Evolutionary conservation across 1,140 invertebrate species (phyloP).

Genomic region (Aphis gossypii): DNA sequence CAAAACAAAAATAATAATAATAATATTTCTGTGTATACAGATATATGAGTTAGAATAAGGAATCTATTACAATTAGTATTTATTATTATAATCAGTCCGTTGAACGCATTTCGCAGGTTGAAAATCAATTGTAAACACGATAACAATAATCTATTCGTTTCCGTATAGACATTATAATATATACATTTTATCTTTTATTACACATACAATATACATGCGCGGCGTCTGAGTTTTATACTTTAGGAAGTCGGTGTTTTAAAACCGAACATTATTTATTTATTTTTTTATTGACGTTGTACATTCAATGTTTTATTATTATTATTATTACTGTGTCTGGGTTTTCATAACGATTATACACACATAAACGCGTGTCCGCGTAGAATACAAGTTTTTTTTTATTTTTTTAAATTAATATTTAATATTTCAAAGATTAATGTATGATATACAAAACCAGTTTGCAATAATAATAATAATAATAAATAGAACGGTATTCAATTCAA

Average conservation of each 20-base stretch:
- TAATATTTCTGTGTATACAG: not conserved
- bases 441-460: constrained; percentile 29
- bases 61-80: not conserved
- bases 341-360: constrained; percentile 18
- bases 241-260: not conserved
- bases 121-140: not conserved
- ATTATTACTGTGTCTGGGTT: constrained; percentile 16
- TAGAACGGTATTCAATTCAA: constrained; percentile 33
- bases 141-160: not conserved
- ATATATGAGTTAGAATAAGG: not conserved
- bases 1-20: not conserved
- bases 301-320: not conserved
- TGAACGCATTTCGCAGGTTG: not conserved
- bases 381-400: constrained; percentile 21
- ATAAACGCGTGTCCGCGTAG: not conserved
- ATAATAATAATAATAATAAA: constrained; percentile 4
- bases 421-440: constrained; percentile 22
- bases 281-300: not conserved
- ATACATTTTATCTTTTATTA: not conserved
- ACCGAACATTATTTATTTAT: constrained; percentile 30
- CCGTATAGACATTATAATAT: not conserved
- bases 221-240: not conserved
- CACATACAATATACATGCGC: not conserved
- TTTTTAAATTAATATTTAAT: constrained; percentile 39
- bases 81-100: constrained; percentile 11